These are phyloP conservation scores for Enteromius afrohamiltoni DNA, from an alignment of 2,797 vertebrate genomes.

Conservation along the genomic window DNA sequence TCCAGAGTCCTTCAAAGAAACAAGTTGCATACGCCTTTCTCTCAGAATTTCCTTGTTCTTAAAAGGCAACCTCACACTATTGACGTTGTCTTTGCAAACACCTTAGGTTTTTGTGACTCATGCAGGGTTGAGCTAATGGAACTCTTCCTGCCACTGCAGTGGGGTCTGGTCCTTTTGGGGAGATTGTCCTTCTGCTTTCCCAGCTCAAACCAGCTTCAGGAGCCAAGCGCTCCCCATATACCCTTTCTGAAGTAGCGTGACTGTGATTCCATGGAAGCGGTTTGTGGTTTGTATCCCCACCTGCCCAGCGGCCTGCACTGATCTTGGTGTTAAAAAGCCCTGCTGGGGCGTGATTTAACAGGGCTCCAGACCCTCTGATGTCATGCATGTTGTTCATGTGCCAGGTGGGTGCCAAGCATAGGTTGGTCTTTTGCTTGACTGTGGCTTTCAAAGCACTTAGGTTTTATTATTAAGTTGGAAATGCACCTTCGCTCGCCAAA, in stretches of 20 bases:
- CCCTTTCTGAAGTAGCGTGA: slow-evolving; percentile 29
- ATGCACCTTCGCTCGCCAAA: slow-evolving; percentile 10
- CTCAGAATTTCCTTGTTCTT: slow-evolving; percentile 40
- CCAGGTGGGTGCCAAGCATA: slow-evolving; percentile 43
- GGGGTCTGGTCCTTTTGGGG: slow-evolving; percentile 42
- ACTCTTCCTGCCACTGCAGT: slow-evolving; percentile 53
- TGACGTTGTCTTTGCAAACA: slow-evolving; percentile 50
- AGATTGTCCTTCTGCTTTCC: slow-evolving; percentile 45
- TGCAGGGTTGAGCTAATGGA: slow-evolving; percentile 61
- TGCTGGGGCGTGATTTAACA: slow-evolving; percentile 47
- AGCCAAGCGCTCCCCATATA: slow-evolving; percentile 36
- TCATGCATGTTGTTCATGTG: slow-evolving; percentile 50
- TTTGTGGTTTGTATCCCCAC: slow-evolving; percentile 43
- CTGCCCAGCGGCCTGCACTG: slow-evolving; percentile 43
- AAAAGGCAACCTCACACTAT: slow-evolving; percentile 25
- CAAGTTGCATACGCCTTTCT: background rate
- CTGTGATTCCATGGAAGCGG: slow-evolving; percentile 50
- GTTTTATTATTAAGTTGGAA: slow-evolving; percentile 40
- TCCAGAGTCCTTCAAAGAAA: background rate
- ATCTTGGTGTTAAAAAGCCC: slow-evolving; percentile 36
- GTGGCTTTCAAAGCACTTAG: slow-evolving; percentile 26
- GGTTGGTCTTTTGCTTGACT: slow-evolving; percentile 39
- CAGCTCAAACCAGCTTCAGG: slow-evolving; percentile 37
- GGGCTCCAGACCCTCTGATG: slow-evolving; percentile 50
- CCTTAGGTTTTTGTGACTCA: slow-evolving; percentile 60